Conservation (phyloP, 2,113 vertebrate genomes). For the Hylia prasina region DNA sequence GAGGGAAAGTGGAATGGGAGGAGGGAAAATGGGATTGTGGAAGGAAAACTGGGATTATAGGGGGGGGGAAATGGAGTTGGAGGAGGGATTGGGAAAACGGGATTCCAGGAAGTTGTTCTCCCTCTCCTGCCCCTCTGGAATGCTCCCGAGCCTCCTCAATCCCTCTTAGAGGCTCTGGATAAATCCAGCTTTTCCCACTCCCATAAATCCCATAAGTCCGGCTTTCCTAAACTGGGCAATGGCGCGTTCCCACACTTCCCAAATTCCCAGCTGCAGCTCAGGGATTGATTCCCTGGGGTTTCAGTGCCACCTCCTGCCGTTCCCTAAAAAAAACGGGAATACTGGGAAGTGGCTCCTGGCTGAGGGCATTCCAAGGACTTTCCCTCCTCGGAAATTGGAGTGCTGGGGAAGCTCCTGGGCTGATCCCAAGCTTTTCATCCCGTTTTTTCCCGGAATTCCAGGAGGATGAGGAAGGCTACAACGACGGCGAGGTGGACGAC, state of each 20-base stretch:
- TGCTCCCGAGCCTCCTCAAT: no score
- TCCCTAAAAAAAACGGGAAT: background rate
- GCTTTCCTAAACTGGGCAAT: accelerated
- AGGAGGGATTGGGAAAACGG: background rate
- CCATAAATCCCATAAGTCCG: accelerated
- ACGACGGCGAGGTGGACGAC: constrained; percentile 80
- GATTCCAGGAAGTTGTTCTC: background rate
- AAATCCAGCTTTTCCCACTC: background rate
- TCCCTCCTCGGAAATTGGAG: background rate
- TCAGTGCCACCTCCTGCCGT: background rate
- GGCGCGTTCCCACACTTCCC: background rate
- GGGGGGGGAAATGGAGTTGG: no score
- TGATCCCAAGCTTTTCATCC: background rate
- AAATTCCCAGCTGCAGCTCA: background rate
- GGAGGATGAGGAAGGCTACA: constrained; percentile 88
- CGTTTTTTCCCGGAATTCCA: background rate
- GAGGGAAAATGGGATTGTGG: background rate
- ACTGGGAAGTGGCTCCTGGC: background rate
- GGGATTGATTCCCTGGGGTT: background rate
- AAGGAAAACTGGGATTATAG: no score
- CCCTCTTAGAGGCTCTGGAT: accelerated
- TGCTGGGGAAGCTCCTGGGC: background rate
- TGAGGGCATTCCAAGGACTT: background rate
- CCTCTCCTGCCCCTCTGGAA: background rate
- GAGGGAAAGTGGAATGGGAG: background rate